Conservation (phyloP, 1,140 invertebrate genomes). For the Drosophila setifemur region DNA sequence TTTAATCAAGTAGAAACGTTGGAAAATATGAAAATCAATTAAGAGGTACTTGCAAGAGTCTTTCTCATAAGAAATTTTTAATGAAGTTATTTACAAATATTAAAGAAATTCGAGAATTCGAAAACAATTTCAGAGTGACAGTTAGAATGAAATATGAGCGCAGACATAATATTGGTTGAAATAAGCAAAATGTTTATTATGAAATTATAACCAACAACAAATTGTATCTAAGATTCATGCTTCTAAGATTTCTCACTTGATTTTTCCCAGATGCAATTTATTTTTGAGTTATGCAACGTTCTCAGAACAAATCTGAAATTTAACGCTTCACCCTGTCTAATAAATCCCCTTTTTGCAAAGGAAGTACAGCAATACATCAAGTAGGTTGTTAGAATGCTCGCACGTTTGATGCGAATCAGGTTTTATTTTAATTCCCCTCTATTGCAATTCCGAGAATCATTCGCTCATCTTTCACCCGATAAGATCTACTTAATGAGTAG, state of each 20-base stretch:
- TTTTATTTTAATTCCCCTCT: not conserved
- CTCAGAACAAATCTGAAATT: slow-evolving; percentile 23
- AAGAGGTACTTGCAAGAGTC: too few species aligned
- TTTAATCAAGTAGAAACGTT: too few species aligned
- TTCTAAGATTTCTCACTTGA: slow-evolving; percentile 2
- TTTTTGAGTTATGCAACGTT: slow-evolving; percentile 16
- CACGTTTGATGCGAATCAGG: not conserved
- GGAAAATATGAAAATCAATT: too few species aligned
- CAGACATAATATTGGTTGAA: not conserved
- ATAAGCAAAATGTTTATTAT: not conserved
- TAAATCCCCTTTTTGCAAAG: not conserved
- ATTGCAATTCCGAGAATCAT: slow-evolving; percentile 7
- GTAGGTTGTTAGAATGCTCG: not conserved
- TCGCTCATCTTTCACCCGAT: slow-evolving; percentile 27
- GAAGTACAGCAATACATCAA: slow-evolving; percentile 7
- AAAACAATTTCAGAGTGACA: too few species aligned
- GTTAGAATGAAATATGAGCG: too few species aligned
- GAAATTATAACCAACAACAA: not conserved
- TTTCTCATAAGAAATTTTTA: too few species aligned
- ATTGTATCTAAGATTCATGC: not conserved
- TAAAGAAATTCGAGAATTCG: too few species aligned
- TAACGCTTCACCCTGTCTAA: not conserved
- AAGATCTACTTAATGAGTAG: slow-evolving; percentile 6
- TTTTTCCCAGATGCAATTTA: not conserved
- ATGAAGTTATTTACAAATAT: too few species aligned